phyloP scores from a whole-genome alignment of 2,797 vertebrate species.

The Pterois miles region DNA sequence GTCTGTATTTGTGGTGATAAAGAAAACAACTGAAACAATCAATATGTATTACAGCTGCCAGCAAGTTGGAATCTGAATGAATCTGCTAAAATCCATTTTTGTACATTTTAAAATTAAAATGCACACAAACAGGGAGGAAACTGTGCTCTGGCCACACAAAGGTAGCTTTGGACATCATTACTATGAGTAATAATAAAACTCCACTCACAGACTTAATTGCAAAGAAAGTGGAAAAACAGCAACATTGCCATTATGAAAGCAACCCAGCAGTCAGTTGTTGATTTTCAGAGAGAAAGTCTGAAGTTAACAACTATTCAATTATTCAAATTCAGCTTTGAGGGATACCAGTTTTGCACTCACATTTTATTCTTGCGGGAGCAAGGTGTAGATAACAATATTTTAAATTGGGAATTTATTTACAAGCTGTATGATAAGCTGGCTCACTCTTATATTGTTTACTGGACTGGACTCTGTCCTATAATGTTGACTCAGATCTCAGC shows the following conservation, averaged over 20 bases:
- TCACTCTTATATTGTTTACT: background rate
- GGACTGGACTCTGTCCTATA: background rate
- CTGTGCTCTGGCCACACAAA: background rate
- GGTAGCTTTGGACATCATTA: background rate
- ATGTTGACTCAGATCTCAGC: background rate
- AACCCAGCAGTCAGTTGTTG: background rate
- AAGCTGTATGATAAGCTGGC: background rate
- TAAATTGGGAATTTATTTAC: background rate
- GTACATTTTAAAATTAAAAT: background rate
- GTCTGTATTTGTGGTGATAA: conserved; percentile 8
- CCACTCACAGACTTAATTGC: background rate
- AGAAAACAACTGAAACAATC: background rate
- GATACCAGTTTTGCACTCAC: background rate
- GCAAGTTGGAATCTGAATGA: background rate
- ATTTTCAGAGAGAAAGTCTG: too few species aligned
- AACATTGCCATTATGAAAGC: too few species aligned
- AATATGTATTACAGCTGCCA: background rate
- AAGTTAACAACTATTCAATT: background rate
- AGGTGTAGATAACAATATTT: background rate
- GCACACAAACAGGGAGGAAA: background rate
- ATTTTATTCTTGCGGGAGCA: background rate
- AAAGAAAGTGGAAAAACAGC: background rate
- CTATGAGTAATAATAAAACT: background rate
- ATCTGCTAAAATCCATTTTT: background rate
- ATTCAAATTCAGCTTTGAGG: background rate